phyloP scores from a whole-genome alignment of 2,888 invertebrate genomes.

The Xylocampa areola region DNA sequence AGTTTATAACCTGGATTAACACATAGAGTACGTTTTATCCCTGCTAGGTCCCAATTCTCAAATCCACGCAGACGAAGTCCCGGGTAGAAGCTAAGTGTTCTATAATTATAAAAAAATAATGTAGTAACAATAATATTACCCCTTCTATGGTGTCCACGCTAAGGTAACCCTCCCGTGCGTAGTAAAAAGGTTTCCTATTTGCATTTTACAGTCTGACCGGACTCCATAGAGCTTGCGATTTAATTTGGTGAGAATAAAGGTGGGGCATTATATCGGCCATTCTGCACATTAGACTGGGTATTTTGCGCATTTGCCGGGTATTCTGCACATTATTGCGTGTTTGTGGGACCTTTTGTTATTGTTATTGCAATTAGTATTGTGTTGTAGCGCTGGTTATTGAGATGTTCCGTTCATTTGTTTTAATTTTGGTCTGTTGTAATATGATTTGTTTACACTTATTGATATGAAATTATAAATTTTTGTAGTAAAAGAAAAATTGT shows the following conservation, averaged over 20 bases:
- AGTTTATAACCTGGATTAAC: too few species aligned
- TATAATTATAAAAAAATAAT: constrained; percentile 18
- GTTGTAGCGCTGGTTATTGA: neutral
- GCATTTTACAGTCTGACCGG: constrained; percentile 75
- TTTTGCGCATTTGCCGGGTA: constrained; percentile 23
- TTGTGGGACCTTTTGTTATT: constrained; percentile 13
- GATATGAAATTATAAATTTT: too few species aligned
- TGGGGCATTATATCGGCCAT: constrained; percentile 61
- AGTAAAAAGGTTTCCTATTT: constrained; percentile 72
- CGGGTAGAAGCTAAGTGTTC: too few species aligned
- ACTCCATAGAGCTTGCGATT: constrained; percentile 70
- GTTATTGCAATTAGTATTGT: constrained; percentile 22
- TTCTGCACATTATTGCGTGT: constrained; percentile 30
- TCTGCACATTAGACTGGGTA: constrained; percentile 22
- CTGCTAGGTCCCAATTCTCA: too few species aligned
- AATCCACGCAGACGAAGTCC: too few species aligned
- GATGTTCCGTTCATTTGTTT: neutral
- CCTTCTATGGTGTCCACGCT: constrained; percentile 4
- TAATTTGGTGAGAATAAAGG: constrained; percentile 71
- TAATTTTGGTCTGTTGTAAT: too few species aligned
- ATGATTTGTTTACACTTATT: too few species aligned
- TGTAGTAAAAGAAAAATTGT: too few species aligned
- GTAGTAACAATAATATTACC: constrained; percentile 3
- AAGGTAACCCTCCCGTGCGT: constrained; percentile 49
- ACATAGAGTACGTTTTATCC: too few species aligned